These are phyloP conservation scores for Oenanthe oenanthe DNA, from an alignment of 2,113 vertebrate genomes.

Conservation along the genomic window DNA sequence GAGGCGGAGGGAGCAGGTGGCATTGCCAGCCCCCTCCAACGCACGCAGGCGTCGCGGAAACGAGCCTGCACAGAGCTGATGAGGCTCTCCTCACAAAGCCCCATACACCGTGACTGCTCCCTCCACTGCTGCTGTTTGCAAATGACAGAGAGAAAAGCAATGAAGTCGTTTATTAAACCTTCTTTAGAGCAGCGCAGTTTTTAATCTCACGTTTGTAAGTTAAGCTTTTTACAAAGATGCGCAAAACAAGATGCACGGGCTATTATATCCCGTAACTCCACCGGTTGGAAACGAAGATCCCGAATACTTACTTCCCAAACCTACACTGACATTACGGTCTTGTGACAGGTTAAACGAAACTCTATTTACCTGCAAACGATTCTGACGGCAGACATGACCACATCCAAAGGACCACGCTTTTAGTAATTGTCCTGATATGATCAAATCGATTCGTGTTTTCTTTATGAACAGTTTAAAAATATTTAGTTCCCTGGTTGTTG, in stretches of 20 bases:
- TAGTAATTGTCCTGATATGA: background rate
- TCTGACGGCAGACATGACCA: background rate
- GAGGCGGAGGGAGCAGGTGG: background rate
- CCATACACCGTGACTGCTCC: rapidly evolving
- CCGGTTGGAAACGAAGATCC: background rate
- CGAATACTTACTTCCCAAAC: background rate
- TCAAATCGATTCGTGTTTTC: background rate
- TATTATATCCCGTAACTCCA: background rate
- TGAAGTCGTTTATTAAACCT: background rate
- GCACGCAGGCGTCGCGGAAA: background rate
- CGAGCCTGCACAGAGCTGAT: rapidly evolving
- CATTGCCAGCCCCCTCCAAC: background rate
- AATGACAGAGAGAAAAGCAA: rapidly evolving
- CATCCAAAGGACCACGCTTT: too few relatives aligned
- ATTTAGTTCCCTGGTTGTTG: background rate
- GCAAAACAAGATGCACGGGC: too few relatives aligned
- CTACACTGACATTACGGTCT: background rate
- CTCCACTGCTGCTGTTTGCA: background rate
- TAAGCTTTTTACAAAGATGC: background rate
- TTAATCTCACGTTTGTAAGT: background rate
- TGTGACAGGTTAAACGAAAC: background rate
- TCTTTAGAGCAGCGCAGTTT: background rate
- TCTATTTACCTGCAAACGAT: background rate
- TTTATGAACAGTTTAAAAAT: background rate
- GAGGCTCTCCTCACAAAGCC: background rate